Base-by-base conservation (phyloP, 2,797 vertebrate genomes). In the Myiotriccus ornatus region DNA sequence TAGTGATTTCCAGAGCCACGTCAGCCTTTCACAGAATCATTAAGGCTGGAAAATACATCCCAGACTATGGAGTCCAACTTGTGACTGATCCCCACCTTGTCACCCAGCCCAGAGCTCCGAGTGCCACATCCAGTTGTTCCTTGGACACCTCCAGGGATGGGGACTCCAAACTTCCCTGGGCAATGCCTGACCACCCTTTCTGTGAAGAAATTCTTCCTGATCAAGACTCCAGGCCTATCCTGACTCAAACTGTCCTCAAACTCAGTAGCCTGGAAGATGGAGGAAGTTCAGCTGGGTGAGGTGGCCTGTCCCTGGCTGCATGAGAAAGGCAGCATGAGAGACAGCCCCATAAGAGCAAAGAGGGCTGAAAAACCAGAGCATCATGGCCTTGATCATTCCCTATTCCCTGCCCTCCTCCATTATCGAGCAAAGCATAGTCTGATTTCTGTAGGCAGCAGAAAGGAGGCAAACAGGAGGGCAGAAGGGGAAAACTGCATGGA, bases 161-260 rank as follows among this genome's bases (percentile, higher is more conserved):
- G 50, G 0, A 39, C 24, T 8, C 18, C 65, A 59, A 57, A 5
- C 24, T 13, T 14, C 34, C 21, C 52, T 1, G 44, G 30, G 65
- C 73, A 41, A 3, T 2, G 6, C 27, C 53, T 49, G 41, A 10
- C 0, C 10, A 0, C 30, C 64, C 5, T 27, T 46, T 10, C 65
- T 39, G n/a, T 0, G 10, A 1, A 1, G 52, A 57, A 89, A 78
- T 71, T 52, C 24, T 53, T 71, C 3, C 73, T 24, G n/a, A 23
- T 5, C 2, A 5, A 25, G 43, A 5, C n/a, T n/a, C 23, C 3
- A 4, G 43, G 28, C 5, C 17, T 3, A 4, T 41, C 47, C 63
- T 55, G 60, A 62, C 53, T 62, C n/a, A 14, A 55, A 5, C 32
- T 10, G 16, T 9, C 43, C 23, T 3, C 43, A 41, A 18, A 47